These are phyloP conservation scores for Formicarius rufipectus DNA, from an alignment of 2,113 vertebrate genomes.

Conservation along the genomic window DNA sequence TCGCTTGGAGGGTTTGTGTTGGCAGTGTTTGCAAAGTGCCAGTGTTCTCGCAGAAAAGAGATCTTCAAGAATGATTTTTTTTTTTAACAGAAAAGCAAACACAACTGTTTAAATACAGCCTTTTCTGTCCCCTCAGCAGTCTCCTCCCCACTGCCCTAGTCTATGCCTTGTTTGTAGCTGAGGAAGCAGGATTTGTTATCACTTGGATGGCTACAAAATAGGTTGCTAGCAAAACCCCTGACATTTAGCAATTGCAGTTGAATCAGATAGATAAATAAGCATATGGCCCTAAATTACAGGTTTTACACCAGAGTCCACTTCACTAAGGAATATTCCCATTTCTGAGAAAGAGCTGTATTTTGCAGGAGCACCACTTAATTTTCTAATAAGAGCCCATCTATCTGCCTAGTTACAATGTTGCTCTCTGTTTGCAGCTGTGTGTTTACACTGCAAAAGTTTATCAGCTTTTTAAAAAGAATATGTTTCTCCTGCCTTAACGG, in stretches of 20 bases:
- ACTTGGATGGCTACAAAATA: background rate
- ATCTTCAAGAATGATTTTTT: background rate
- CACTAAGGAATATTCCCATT: background rate
- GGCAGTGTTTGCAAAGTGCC: constrained; percentile 16
- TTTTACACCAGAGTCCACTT: background rate
- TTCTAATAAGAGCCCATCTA: background rate
- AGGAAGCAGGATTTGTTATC: background rate
- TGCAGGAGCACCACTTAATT: background rate
- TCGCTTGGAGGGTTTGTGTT: background rate
- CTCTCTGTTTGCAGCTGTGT: background rate
- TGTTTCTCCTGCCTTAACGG: background rate
- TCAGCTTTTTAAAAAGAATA: background rate
- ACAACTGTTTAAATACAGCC: constrained; percentile 47
- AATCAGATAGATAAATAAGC: background rate
- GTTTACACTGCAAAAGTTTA: background rate
- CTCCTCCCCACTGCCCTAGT: background rate
- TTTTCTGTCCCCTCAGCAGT: constrained; percentile 2
- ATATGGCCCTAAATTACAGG: background rate
- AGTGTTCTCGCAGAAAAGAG: constrained; percentile 22
- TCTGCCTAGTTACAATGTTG: background rate
- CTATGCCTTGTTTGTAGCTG: background rate
- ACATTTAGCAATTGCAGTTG: background rate
- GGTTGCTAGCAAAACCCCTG: background rate
- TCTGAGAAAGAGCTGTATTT: background rate
- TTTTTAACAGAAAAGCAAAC: constrained; percentile 11